phyloP scores from a whole-genome alignment of 64 coral and sea anemone genomes.

The Pocillopora verrucosa region DNA sequence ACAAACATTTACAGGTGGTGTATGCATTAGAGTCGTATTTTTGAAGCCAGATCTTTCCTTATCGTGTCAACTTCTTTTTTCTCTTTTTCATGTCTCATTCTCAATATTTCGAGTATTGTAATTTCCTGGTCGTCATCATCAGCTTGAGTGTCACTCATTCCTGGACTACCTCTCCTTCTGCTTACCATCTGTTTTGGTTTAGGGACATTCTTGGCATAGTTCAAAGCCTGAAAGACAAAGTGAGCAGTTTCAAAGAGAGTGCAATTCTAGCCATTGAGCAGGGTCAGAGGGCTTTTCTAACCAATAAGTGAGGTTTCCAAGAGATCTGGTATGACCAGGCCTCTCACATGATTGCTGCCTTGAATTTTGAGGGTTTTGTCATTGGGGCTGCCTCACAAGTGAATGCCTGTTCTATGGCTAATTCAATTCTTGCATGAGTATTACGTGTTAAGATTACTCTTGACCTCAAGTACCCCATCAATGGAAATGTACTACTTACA shows the following conservation, averaged over 20 bases:
- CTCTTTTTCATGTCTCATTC: conserved; percentile 88
- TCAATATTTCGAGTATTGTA: conserved; percentile 74
- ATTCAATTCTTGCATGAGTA: background rate
- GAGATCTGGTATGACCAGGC: too few relatives aligned
- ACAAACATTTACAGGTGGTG: too few relatives aligned
- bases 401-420: background rate
- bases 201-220: conserved; percentile 88
- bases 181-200: conserved; percentile 51
- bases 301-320: too few relatives aligned
- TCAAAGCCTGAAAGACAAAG: conserved; percentile 65
- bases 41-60: conserved; percentile 72
- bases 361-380: too few relatives aligned
- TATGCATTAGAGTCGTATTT: conserved; percentile 23
- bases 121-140: conserved; percentile 45
- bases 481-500: conserved; percentile 17
- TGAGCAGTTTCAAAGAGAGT: too few relatives aligned
- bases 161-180: conserved; percentile 8
- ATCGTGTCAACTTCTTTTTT: conserved; percentile 74
- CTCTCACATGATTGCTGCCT: too few relatives aligned
- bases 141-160: background rate
- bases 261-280: background rate
- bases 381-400: too few relatives aligned
- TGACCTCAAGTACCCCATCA: too few relatives aligned
- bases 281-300: too few relatives aligned
- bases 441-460: too few relatives aligned